Conservation (phyloP, 1,140 invertebrate genomes). For the Bactericera cockerelli region DNA sequence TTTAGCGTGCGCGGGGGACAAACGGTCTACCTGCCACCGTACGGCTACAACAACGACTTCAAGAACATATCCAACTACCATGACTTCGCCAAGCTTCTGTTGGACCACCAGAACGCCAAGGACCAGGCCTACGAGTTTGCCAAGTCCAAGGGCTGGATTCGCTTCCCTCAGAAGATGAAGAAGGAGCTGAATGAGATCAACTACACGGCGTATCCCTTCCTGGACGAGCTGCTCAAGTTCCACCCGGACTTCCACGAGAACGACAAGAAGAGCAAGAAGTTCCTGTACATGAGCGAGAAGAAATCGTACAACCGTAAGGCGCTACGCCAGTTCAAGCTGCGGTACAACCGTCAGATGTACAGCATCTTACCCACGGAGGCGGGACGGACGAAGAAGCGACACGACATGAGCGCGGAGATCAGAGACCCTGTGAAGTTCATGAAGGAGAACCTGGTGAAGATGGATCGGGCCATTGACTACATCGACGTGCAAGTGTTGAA, state of each 20-base stretch:
- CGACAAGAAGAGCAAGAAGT: neutral
- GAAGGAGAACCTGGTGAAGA: neutral
- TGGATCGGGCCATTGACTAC: neutral
- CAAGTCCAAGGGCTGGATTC: neutral
- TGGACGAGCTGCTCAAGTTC: neutral
- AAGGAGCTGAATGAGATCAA: neutral
- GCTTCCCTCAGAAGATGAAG: neutral
- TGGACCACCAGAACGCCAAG: neutral
- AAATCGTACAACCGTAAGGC: neutral
- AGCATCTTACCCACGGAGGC: neutral
- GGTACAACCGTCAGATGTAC: neutral
- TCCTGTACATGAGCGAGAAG: neutral
- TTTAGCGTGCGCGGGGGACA: no score
- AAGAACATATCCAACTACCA: neutral
- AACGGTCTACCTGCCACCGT: no score
- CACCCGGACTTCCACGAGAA: neutral
- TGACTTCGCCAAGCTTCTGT: neutral
- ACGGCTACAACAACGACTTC: no score
- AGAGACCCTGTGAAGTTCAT: neutral
- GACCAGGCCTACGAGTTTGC: neutral
- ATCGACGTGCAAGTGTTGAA: slow-evolving; percentile 1
- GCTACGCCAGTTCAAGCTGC: neutral
- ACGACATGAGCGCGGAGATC: neutral
- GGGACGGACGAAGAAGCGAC: neutral
- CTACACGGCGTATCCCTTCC: neutral